A percentile compares a stretch with the other conserved stretches of the same genome.
Evolutionary conservation across 2,797 vertebrate species (phyloP).

Genomic region (Eutrigla gurnardus): DNA sequence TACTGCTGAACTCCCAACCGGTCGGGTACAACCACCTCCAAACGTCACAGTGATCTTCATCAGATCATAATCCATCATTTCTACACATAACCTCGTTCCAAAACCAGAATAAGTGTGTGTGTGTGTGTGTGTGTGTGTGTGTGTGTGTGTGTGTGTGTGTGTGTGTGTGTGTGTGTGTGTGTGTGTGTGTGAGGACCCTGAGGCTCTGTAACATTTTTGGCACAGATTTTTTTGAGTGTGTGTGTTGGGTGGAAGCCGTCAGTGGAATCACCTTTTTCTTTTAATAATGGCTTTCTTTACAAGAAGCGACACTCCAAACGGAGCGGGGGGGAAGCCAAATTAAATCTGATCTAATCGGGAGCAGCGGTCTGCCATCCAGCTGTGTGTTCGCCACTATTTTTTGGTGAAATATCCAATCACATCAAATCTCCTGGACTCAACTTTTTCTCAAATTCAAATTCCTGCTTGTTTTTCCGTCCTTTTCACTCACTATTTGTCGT

Average conservation of each 20-base stretch:
- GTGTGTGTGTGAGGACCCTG: constrained; percentile 45
- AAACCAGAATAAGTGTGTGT: constrained; percentile 40
- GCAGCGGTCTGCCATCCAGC: constrained; percentile 81
- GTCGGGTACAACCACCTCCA: constrained; percentile 34
- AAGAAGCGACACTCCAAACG: constrained; percentile 83
- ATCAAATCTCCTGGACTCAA: constrained; percentile 52
- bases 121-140: constrained; percentile 1
- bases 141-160: constrained; percentile 27
- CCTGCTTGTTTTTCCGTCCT: constrained; percentile 62
- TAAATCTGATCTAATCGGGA: constrained; percentile 87
- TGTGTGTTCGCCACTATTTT: constrained; percentile 47
- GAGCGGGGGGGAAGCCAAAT: constrained; percentile 77
- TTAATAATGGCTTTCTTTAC: constrained; percentile 83
- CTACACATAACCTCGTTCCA: constrained; percentile 42
- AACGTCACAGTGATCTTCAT: constrained; percentile 57
- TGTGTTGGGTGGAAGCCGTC: constrained; percentile 65
- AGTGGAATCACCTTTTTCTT: constrained; percentile 61
- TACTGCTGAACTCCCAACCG: constrained; percentile 57
- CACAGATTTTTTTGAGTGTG: constrained; percentile 46
- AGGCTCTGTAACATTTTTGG: constrained; percentile 71
- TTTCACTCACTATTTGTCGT: constrained; percentile 56
- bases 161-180: constrained; percentile 38
- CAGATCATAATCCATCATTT: constrained; percentile 62
- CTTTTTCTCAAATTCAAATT: constrained; percentile 52
- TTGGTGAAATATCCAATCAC: constrained; percentile 42